Evolutionary conservation across 2,797 vertebrate species (phyloP).

Genomic region (Pangasius krempfi): DNA sequence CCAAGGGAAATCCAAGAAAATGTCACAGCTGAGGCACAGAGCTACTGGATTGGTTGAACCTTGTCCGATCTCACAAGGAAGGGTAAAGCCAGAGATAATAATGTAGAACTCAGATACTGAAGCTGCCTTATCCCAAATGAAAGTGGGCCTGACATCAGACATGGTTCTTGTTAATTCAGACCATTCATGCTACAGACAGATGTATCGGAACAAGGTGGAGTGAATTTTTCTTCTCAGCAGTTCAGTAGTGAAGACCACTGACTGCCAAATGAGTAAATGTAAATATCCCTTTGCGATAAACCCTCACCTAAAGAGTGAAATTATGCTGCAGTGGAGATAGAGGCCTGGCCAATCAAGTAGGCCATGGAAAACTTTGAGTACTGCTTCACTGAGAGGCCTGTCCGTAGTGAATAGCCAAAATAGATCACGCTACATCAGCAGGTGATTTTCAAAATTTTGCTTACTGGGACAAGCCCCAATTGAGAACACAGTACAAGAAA

Average conservation of each 20-base stretch:
- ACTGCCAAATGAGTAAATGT: neutral
- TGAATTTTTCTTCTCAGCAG: neutral
- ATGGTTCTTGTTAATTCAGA: neutral
- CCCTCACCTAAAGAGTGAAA: neutral
- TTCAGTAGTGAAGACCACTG: neutral
- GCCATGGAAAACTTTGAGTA: neutral
- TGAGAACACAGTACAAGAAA: neutral
- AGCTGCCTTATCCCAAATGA: neutral
- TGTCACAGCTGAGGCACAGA: neutral
- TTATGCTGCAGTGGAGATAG: neutral
- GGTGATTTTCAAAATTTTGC: neutral
- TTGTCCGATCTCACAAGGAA: neutral
- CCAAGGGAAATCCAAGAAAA: neutral
- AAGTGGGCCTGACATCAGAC: neutral
- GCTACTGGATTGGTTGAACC: neutral
- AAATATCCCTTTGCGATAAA: neutral
- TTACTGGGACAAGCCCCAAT: slow-evolving; percentile 17
- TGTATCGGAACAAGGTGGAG: neutral
- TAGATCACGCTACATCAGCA: neutral
- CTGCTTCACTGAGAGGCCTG: neutral
- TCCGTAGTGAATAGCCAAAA: slow-evolving; percentile 5
- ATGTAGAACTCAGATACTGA: neutral
- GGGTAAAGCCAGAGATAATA: neutral
- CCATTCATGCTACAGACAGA: neutral
- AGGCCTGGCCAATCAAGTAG: neutral